phyloP scores from a whole-genome alignment of 2,888 invertebrate species.

The Metallyticus violacea region DNA sequence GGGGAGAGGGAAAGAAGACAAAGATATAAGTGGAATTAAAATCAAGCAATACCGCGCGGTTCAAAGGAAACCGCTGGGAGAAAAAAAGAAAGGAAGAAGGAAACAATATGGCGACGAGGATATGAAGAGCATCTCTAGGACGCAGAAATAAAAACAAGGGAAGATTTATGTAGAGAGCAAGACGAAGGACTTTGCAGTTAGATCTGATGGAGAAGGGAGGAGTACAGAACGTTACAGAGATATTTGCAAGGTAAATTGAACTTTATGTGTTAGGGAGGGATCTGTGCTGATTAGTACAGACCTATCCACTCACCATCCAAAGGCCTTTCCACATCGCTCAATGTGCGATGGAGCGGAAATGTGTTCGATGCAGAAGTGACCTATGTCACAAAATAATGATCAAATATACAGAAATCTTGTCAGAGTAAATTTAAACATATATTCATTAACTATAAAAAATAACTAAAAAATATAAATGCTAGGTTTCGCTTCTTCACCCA shows the following conservation, averaged over 20 bases:
- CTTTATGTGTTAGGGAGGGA: neutral
- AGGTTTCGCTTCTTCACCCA: too few relatives aligned
- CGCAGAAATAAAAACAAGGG: neutral
- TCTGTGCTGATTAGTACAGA: neutral
- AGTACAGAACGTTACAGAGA: neutral
- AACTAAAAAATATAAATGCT: too few relatives aligned
- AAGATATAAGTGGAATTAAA: neutral
- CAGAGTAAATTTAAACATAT: too few relatives aligned
- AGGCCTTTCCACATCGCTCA: neutral
- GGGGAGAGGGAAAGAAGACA: neutral
- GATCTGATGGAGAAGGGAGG: too few relatives aligned
- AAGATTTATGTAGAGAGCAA: neutral
- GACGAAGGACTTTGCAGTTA: neutral
- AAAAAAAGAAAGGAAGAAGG: too few relatives aligned
- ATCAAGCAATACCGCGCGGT: neutral
- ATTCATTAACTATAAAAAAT: too few relatives aligned
- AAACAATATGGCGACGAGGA: too few relatives aligned
- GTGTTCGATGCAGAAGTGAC: neutral
- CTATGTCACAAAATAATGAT: too few relatives aligned
- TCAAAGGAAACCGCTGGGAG: neutral
- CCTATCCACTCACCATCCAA: neutral
- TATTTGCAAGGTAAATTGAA: neutral
- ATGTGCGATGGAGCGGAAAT: neutral
- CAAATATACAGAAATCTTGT: too few relatives aligned
- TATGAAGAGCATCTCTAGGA: neutral